Base-by-base conservation (phyloP, 1,140 invertebrate species). In the Pachypeltis micranthus region DNA sequence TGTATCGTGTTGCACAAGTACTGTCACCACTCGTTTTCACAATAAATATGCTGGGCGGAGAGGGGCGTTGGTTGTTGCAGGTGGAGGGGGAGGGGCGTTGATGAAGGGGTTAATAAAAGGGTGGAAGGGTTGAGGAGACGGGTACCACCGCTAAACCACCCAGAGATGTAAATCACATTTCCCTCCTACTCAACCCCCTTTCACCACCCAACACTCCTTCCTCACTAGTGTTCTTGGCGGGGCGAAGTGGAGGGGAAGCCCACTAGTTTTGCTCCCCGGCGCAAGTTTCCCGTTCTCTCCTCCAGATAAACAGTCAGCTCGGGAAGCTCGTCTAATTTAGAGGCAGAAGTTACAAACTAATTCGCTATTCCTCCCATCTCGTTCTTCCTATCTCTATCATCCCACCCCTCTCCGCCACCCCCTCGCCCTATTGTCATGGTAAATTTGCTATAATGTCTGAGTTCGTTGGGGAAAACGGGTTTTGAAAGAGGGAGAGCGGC, bases 391-490 rank as follows among this genome's bases (percentile, higher is more conserved):
- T n/a, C n/a, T n/a, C n/a, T n/a, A n/a, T n/a, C n/a, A n/a, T n/a
- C n/a, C 47, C 47, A 21, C 47, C 21, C 47, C 47, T 51, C 12
- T 51, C 47, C 23, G 10, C 12, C 47, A 39, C 31, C 19, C 59
- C 21, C 31, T 25, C 24, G 26, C 28, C 19, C 31, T 61, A 61
- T 61, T 61, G 59, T 61, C 59, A 61, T 61, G 59, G 29, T 61
- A 61, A 61, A 61, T 61, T 61, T 61, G 59, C 59, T 61, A 61
- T 61, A 61, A 61, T 61, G 28, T 61, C 59, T 39, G 23, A 61
- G 59, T 44, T 61, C 54, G 16, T 39, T 28, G 23, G 24, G 31
- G 47, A 51, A 51, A 51, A 51, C 47, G 7, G 10, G 34, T 39
- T 10, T 10, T 21, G 21, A 21, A 21, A 51, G 31, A 39, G 31